Conservation (phyloP, 2,797 vertebrate species). For the Mustela erminea region DNA sequence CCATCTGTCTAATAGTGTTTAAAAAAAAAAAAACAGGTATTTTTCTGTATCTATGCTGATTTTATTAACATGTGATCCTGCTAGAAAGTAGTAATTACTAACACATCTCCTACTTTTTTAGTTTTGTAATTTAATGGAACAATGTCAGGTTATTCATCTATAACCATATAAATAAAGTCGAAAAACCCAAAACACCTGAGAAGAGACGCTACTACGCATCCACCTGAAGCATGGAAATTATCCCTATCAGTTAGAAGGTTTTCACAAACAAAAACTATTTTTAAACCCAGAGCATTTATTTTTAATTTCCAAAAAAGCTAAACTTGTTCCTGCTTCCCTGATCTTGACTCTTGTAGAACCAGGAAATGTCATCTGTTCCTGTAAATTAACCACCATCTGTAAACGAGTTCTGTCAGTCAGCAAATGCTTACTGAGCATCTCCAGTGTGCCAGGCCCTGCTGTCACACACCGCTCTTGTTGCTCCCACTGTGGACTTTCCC, state of each 20-base stretch:
- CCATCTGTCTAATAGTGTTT: background rate
- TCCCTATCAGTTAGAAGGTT: background rate
- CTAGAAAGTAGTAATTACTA: background rate
- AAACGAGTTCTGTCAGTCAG: background rate
- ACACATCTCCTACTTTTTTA: background rate
- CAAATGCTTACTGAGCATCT: background rate
- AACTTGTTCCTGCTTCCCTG: background rate
- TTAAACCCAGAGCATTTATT: background rate
- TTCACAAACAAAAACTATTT: background rate
- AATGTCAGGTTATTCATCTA: background rate
- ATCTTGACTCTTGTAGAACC: background rate
- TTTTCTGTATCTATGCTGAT: background rate
- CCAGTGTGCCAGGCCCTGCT: background rate
- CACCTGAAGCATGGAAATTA: background rate
- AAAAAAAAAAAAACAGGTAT: background rate
- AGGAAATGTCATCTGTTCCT: background rate
- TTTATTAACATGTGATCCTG: background rate
- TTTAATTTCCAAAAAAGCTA: conserved; percentile 33
- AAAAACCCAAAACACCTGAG: background rate
- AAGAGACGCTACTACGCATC: background rate
- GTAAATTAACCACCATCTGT: background rate
- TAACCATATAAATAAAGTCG: background rate
- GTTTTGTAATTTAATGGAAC: background rate
- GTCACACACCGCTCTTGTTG: background rate
- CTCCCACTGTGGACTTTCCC: background rate